Conservation (phyloP, 2,113 vertebrate species). For the Alethe castanea region DNA sequence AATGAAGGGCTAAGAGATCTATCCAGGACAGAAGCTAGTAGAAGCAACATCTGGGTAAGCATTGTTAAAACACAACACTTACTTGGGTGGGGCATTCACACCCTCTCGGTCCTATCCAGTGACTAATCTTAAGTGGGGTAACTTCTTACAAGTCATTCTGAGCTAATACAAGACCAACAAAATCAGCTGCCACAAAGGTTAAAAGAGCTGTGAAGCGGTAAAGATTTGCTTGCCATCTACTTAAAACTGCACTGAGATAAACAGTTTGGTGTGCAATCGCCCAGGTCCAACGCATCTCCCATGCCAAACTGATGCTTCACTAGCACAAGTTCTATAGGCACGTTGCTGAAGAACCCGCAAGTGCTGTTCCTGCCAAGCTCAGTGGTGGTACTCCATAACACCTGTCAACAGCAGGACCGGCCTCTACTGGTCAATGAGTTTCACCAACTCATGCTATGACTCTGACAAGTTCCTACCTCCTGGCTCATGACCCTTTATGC, state of each 20-base stretch:
- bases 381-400: background rate
- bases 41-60: background rate
- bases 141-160: background rate
- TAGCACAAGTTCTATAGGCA: background rate
- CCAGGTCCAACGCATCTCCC: background rate
- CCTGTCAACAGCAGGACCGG: background rate
- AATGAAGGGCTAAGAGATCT: background rate
- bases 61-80: background rate
- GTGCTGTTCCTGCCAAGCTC: background rate
- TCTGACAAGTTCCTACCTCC: background rate
- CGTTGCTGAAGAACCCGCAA: background rate
- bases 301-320: background rate
- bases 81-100: background rate
- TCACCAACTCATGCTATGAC: background rate
- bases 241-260: background rate
- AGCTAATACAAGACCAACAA: background rate
- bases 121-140: background rate
- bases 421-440: fast-evolving
- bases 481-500: background rate
- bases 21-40: background rate
- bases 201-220: background rate
- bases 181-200: background rate
- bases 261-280: background rate
- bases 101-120: background rate
- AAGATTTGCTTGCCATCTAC: background rate